Conservation (phyloP, 1,140 invertebrate genomes). For the Probaryconus sp. region DNA sequence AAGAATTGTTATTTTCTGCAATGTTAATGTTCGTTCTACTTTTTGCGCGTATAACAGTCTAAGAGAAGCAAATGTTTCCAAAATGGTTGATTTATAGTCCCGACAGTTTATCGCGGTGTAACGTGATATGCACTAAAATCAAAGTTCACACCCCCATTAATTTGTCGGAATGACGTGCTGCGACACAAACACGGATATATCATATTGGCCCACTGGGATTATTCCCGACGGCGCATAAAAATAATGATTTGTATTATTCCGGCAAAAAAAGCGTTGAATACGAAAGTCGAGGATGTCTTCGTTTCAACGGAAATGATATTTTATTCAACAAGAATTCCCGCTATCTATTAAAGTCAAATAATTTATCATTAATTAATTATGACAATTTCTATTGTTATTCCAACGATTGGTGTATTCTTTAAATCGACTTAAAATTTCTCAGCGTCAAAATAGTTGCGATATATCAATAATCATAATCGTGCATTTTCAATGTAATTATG, state of each 20-base stretch:
- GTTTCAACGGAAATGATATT: no score
- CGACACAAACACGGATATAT: constrained; percentile 38
- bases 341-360: no score
- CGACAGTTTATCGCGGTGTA: constrained; percentile 31
- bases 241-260: constrained; percentile 42
- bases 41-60: no score
- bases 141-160: constrained; percentile 52
- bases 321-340: no score
- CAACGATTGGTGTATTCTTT: no score
- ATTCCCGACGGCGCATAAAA: constrained; percentile 12
- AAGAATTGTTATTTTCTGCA: no score
- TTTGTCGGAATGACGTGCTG: constrained; percentile 41
- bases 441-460: not conserved
- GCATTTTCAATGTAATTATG: no score
- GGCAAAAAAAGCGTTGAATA: constrained; percentile 24
- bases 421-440: no score
- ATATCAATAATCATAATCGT: no score
- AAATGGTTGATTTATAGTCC: constrained; percentile 44
- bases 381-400: no score
- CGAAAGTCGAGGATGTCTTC: constrained; percentile 1
- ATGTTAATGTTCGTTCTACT: no score
- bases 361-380: no score
- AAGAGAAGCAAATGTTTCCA: constrained; percentile 14
- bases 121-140: constrained; percentile 46
- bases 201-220: constrained; percentile 47